A percentile compares a stretch with the other conserved stretches of the same genome.
phyloP scores from a whole-genome alignment of 2,797 vertebrate species.

The Eurystomus glaucurus region DNA sequence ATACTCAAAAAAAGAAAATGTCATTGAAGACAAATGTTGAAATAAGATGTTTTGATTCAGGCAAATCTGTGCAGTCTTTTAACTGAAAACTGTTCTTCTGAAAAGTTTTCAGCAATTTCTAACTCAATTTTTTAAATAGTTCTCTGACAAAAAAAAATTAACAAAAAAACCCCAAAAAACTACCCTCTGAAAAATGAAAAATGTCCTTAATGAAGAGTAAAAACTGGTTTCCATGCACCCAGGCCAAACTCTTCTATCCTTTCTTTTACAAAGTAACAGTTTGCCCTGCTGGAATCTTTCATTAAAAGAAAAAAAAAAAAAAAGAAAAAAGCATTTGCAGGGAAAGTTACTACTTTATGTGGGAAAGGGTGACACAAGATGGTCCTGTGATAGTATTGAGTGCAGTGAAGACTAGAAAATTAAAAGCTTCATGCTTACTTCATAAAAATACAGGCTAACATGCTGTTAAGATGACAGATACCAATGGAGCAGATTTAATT shows the following conservation, averaged over 20 bases:
- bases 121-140: not conserved
- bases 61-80: not conserved
- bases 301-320: too few relatives aligned
- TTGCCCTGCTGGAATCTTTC: not conserved
- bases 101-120: not conserved
- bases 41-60: not conserved
- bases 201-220: not conserved
- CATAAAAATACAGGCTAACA: not conserved
- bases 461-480: not conserved
- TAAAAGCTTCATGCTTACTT: not conserved
- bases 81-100: not conserved
- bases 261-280: not conserved
- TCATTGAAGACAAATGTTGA: not conserved
- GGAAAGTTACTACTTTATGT: not conserved
- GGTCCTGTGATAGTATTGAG: not conserved
- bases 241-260: not conserved
- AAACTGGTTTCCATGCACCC: not conserved
- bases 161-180: fast-evolving
- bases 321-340: not conserved
- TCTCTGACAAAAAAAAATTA: not conserved
- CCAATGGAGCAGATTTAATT: not conserved
- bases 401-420: not conserved
- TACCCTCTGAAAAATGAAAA: not conserved
- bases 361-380: not conserved
- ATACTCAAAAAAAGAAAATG: not conserved